Evolutionary conservation across 2,113 vertebrate species (phyloP).

Genomic region (Sylvietta virens): DNA sequence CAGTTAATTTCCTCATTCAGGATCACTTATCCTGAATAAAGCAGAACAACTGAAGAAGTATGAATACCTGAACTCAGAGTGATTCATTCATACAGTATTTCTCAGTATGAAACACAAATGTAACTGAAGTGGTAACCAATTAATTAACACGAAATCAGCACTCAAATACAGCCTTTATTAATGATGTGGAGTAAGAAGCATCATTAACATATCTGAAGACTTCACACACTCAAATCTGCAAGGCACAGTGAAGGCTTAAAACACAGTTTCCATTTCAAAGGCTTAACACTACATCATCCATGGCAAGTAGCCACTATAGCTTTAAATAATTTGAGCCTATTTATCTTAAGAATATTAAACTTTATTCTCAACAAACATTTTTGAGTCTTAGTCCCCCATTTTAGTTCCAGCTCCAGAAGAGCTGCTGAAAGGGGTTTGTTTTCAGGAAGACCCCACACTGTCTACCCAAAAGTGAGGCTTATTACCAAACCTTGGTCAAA

Average conservation of each 20-base stretch:
- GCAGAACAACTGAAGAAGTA: background rate
- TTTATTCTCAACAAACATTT: background rate
- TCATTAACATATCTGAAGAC: conserved; percentile 14
- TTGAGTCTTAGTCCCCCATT: background rate
- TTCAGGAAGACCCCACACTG: background rate
- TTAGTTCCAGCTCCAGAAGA: background rate
- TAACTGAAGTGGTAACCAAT: background rate
- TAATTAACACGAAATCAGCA: background rate
- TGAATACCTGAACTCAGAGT: background rate
- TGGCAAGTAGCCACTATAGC: background rate
- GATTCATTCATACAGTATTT: background rate
- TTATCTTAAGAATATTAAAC: background rate
- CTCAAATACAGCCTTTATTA: background rate
- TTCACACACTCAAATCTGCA: background rate
- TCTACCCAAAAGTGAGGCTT: background rate
- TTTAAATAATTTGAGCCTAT: background rate
- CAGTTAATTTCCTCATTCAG: background rate
- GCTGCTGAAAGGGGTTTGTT: background rate
- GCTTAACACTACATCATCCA: background rate
- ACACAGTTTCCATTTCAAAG: background rate
- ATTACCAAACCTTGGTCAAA: background rate
- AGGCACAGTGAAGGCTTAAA: background rate
- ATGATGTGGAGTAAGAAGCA: background rate
- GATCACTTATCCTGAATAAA: background rate
- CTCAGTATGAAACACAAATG: background rate